phyloP scores from a whole-genome alignment of 2,797 vertebrate species.

The Melanotaenia pygmaea region DNA sequence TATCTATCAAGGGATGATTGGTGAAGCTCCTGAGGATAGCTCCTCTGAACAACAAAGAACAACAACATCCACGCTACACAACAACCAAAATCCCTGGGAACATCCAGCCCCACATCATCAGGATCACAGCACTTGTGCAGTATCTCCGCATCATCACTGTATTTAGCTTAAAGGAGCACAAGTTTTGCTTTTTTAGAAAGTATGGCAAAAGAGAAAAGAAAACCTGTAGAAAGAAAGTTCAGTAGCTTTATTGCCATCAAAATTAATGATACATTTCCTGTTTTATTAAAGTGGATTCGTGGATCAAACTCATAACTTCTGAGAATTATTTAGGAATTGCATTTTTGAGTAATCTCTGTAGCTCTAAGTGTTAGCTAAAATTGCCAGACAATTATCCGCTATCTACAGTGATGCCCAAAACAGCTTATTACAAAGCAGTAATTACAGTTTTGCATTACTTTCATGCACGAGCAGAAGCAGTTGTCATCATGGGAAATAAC shows the following conservation, averaged over 20 bases:
- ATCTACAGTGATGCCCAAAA: slow-evolving; percentile 54
- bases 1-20: slow-evolving; percentile 58
- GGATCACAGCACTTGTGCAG: slow-evolving; percentile 8
- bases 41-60: slow-evolving; percentile 49
- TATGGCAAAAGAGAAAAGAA: background rate
- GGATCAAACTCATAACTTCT: slow-evolving; percentile 46
- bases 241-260: slow-evolving; percentile 38
- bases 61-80: slow-evolving; percentile 65
- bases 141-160: background rate
- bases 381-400: slow-evolving; percentile 55
- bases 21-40: slow-evolving; percentile 49
- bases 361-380: slow-evolving; percentile 50
- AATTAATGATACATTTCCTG: slow-evolving; percentile 53
- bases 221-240: slow-evolving; percentile 10
- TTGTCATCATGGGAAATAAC: too few species aligned
- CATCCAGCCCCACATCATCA: slow-evolving; percentile 22
- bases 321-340: slow-evolving; percentile 54
- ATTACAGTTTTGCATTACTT: slow-evolving; percentile 55
- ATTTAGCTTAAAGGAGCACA: background rate
- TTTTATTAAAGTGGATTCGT: slow-evolving; percentile 35
- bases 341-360: slow-evolving; percentile 56
- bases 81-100: slow-evolving; percentile 60
- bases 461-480: slow-evolving; percentile 8
- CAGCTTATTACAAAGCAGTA: slow-evolving; percentile 53
- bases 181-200: background rate